Conservation (phyloP, 2,113 vertebrate species). For the Terrapene triunguis region DNA sequence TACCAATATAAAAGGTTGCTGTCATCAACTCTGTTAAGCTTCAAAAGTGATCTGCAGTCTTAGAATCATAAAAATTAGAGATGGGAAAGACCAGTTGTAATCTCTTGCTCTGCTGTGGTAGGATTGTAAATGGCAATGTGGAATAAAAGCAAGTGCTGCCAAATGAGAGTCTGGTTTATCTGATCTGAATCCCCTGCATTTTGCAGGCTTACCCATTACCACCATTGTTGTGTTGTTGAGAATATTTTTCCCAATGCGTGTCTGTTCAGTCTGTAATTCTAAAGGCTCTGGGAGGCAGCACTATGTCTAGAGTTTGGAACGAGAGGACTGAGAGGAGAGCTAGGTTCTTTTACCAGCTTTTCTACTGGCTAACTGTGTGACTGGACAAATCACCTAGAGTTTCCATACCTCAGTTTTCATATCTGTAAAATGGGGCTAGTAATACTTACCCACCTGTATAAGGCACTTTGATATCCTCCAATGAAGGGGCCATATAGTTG, state of each 20-base stretch:
- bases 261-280: neutral
- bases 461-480: neutral
- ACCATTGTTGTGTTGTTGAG: neutral
- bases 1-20: slow-evolving; percentile 5
- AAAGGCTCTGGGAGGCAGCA: neutral
- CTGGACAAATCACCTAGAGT: neutral
- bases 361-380: neutral
- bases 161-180: neutral
- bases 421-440: neutral
- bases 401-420: neutral
- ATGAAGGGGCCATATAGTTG: neutral
- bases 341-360: neutral
- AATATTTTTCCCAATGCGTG: neutral
- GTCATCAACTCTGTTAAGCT: neutral
- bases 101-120: neutral
- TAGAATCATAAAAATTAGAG: neutral
- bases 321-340: neutral
- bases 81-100: neutral
- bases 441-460: neutral
- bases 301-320: neutral
- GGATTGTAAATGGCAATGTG: neutral
- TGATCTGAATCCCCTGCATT: neutral
- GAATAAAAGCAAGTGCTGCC: neutral
- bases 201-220: slow-evolving; percentile 10
- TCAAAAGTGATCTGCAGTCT: neutral